phyloP scores from a whole-genome alignment of 1,140 invertebrate species.

The Saccostrea cuccullata region DNA sequence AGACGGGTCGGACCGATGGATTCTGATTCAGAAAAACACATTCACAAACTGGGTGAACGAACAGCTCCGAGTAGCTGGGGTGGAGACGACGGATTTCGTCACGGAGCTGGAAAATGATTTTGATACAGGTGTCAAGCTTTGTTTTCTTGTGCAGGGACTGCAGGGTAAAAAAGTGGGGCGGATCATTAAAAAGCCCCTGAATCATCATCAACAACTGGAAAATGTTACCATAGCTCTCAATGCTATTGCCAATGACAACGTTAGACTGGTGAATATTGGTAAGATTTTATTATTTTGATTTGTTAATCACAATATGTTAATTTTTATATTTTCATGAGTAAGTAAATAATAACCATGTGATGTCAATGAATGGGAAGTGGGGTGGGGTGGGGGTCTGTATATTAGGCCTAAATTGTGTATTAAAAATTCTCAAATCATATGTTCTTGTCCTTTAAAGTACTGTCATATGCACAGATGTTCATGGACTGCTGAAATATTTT shows the following conservation, averaged over 20 bases:
- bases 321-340: too few species aligned
- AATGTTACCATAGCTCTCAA: constrained; percentile 96
- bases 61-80: constrained; percentile 82
- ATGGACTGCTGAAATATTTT: too few species aligned
- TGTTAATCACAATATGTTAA: too few species aligned
- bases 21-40: constrained; percentile 97
- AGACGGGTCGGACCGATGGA: constrained; percentile 76
- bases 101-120: constrained; percentile 91
- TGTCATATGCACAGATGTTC: too few species aligned
- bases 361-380: too few species aligned
- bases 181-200: constrained; percentile 87
- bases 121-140: constrained; percentile 91
- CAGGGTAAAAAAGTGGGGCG: constrained; percentile 89
- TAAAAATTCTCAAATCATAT: too few species aligned
- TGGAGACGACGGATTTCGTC: constrained; percentile 71
- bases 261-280: constrained; percentile 99
- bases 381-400: too few species aligned
- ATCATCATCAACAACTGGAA: constrained; percentile 97
- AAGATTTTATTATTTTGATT: constrained; percentile 70
- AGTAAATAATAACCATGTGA: too few species aligned
- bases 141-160: constrained; percentile 92
- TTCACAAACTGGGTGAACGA: constrained; percentile 99
- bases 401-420: too few species aligned
- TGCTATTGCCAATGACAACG: constrained; percentile 95
- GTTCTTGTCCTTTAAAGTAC: too few species aligned